Base-by-base conservation (phyloP, 1,140 invertebrate genomes). In the Spodoptera frugiperda region DNA sequence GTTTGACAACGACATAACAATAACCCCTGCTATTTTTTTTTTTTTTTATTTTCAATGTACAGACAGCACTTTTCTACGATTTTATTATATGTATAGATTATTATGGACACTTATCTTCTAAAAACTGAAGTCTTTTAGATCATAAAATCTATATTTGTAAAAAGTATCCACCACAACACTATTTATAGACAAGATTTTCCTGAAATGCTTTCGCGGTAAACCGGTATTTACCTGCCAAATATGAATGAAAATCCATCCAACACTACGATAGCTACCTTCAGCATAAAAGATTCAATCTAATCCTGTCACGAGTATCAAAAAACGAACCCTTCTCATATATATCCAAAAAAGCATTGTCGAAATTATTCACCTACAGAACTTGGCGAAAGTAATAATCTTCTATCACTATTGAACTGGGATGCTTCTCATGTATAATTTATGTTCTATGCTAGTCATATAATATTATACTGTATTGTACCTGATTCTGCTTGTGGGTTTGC, bases 221-320 rank as follows among this genome's bases (percentile, higher is more conserved):
- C 33, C 25, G 21, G 25, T n/a, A 30, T 59, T 59, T n/a, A 33
- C 33, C 57, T 9, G 30, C 57, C 57, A 54, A 12, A 54, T 59
- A 15, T 39, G 30, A 33, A 33, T 30, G 3, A 14, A 12, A 30
- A 14, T 30, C 25, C 11, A 59, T n/a, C n/a, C 25, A 59, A 61
- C 57, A 10, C 5, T n/a, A 14, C 57, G 33, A 44, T 4, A 44
- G 9, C n/a, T 44, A 44, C 33, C 33, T 19, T 8, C 33, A 17
- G 59, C 17, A 63, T 63, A 63, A 63, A 63, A 63, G 33, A 63
- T 63, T 63, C 59, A 44, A 63, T 63, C 15, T 44, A 44, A 63
- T 19, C 4, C 33, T 44, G 59, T 63, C 59, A 44, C 11, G 17
- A 44, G 33, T 44, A 63, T 46, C 59, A 63, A 63, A 63, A 63